A percentile compares a stretch with the other conserved stretches of the same genome.
These are phyloP conservation scores for Chondrosia reniformis DNA, from an alignment of 37 sponge, comb jelly and placozoan species.

Conservation along the genomic window DNA sequence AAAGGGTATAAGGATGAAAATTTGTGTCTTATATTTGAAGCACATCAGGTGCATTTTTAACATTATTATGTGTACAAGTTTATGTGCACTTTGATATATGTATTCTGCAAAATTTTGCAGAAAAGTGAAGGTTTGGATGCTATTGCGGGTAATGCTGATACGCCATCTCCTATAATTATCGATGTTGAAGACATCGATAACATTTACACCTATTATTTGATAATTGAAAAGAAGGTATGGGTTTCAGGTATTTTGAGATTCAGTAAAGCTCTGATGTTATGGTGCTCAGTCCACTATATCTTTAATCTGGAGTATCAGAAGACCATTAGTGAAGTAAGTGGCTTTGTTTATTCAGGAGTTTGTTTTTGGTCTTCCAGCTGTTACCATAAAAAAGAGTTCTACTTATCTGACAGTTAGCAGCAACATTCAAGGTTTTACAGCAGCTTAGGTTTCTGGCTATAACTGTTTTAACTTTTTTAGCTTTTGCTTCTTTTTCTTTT, in stretches of 20 bases:
- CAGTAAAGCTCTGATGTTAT: constrained; percentile 9
- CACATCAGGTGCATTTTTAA: not conserved
- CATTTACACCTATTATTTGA: not conserved
- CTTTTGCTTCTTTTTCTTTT: not conserved
- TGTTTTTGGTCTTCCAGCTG: constrained; percentile 19
- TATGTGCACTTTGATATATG: not conserved
- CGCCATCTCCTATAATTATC: not conserved
- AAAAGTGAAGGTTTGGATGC: not conserved
- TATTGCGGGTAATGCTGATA: not conserved
- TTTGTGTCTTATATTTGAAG: not conserved
- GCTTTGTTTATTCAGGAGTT: constrained; percentile 28
- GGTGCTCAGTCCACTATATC: constrained; percentile 8
- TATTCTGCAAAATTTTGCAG: not conserved
- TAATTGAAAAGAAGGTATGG: not conserved
- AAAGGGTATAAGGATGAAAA: not conserved
- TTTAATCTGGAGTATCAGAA: constrained; percentile 23
- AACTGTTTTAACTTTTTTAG: not conserved
- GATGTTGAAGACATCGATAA: not conserved
- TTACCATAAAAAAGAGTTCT: constrained; percentile 14
- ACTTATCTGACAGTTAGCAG: not conserved
- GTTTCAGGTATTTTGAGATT: not conserved
- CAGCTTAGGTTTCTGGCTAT: not conserved
- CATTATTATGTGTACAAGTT: not conserved
- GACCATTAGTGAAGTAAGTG: constrained; percentile 9
- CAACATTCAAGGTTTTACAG: constrained; percentile 14